Evolutionary conservation across 2,888 invertebrate genomes (phyloP).

Genomic region (Tillus elongatus): DNA sequence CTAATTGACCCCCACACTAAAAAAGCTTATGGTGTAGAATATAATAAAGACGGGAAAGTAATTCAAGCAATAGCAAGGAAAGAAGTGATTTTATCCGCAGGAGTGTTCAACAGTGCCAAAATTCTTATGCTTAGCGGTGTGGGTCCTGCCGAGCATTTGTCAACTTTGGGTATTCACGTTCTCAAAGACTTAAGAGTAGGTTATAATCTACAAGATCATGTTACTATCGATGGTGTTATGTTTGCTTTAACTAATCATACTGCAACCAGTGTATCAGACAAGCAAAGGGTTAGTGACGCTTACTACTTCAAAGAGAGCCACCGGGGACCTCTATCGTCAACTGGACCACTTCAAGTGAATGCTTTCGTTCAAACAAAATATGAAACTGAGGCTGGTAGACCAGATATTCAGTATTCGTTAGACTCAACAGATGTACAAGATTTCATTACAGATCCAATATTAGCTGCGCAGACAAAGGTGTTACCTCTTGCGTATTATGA

Average conservation of each 20-base stretch:
- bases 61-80: conserved; percentile 45
- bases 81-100: conserved; percentile 55
- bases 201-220: conserved; percentile 65
- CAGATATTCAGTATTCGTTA: conserved; percentile 60
- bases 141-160: conserved; percentile 50
- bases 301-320: conserved; percentile 40
- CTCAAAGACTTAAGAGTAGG: conserved; percentile 61
- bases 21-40: conserved; percentile 47
- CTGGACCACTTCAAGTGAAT: conserved; percentile 47
- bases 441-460: conserved; percentile 49
- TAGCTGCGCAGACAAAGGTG: conserved; percentile 38
- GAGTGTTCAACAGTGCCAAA: conserved; percentile 54
- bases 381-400: conserved; percentile 42
- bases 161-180: conserved; percentile 46
- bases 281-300: conserved; percentile 42
- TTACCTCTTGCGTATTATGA: conserved; percentile 54
- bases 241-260: conserved; percentile 49
- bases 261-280: conserved; percentile 41
- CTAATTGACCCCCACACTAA: conserved; percentile 49
- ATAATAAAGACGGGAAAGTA: conserved; percentile 42
- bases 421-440: conserved; percentile 51
- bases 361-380: conserved; percentile 55
- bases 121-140: conserved; percentile 58
- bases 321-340: conserved; percentile 48
- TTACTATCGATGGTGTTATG: conserved; percentile 53